Conservation (phyloP, 2,888 invertebrate genomes). For the Yponomeuta sedellus region DNA sequence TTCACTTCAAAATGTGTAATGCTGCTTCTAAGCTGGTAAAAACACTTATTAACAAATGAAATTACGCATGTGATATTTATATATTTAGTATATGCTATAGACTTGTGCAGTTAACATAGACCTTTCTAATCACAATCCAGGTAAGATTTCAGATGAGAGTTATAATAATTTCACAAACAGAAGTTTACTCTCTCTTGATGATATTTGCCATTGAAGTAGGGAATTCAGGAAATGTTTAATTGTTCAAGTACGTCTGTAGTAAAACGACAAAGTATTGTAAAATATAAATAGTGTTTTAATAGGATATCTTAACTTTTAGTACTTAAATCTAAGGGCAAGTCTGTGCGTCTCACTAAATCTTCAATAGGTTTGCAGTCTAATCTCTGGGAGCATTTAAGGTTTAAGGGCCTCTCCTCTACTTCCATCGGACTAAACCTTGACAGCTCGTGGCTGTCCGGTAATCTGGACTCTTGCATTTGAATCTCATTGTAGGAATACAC, state of each 20-base stretch:
- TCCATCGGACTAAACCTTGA: conserved; percentile 24
- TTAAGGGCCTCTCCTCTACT: conserved; percentile 59
- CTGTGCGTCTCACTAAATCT: conserved; percentile 60
- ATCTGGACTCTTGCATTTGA: conserved; percentile 27
- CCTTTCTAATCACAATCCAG: no score
- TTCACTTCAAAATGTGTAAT: no score
- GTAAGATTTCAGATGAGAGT: no score
- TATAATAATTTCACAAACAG: no score
- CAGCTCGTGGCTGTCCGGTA: conserved; percentile 25
- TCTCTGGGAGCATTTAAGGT: conserved; percentile 57
- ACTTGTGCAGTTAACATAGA: no score
- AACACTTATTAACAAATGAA: no score
- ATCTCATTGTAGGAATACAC: conserved; percentile 43
- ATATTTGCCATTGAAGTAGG: no score
- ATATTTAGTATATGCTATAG: no score
- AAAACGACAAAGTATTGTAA: conserved; percentile 22
- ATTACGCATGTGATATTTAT: no score
- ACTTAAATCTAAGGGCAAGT: conserved; percentile 79
- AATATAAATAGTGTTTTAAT: conserved; percentile 36
- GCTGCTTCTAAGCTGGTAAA: no score
- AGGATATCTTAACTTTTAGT: conserved; percentile 63
- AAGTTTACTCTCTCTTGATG: no score
- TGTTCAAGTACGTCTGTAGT: conserved; percentile 11
- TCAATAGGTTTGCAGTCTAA: conserved; percentile 54
- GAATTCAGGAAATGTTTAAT: no score